Evolutionary conservation across 2,797 vertebrate species (phyloP), one percentile per base, ranked within the genome.

Genomic region (Sebastes oblongus): DNA sequence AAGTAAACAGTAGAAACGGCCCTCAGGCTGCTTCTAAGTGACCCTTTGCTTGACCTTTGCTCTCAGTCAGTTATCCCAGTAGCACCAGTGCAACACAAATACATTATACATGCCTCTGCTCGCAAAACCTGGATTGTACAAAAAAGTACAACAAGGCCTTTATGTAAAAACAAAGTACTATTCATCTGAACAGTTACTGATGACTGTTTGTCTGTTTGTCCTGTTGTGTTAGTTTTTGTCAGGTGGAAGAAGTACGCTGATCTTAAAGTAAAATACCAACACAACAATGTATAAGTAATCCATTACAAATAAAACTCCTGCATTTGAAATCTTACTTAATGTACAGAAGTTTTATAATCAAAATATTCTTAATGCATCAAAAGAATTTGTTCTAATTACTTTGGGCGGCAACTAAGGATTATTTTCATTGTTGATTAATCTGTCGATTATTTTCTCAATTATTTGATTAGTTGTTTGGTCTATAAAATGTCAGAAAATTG

Each of bases 31-130:
- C 22, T 13, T 42, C 14, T 8, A n/a, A 61, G 24, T 52, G 60
- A 78, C 27, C 32, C 36, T 59, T 36, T 50, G 52, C n/a, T 66
- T 71, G 29, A 71, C 50, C 71, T 78, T 77, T 75, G 64, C 2
- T 62, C 66, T 64, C 5, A 22, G 30, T 60, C 68, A 67, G 64
- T 86, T 85, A 61, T 77, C 52, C 30, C 30, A 70, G 55, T 34
- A 55, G 27, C 13, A 39, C 22, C 2, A 56, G 34, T 65, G 12
- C 32, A 55, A 64, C 32, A 65, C 59, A 70, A 56, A 46, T 34
- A 71, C 69, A 61, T 12, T 3, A 18, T 4, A 32, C 71, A 61
- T 16, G 3, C 20, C 58, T 54, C 5, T 14, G 16, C 60, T 9
- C n/a, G 25, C 3, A 72, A 30, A 71, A 2, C 3, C 1, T 27